These are phyloP conservation scores for Dynastes hyllus DNA, from an alignment of 2,888 invertebrate species.

Conservation along the genomic window DNA sequence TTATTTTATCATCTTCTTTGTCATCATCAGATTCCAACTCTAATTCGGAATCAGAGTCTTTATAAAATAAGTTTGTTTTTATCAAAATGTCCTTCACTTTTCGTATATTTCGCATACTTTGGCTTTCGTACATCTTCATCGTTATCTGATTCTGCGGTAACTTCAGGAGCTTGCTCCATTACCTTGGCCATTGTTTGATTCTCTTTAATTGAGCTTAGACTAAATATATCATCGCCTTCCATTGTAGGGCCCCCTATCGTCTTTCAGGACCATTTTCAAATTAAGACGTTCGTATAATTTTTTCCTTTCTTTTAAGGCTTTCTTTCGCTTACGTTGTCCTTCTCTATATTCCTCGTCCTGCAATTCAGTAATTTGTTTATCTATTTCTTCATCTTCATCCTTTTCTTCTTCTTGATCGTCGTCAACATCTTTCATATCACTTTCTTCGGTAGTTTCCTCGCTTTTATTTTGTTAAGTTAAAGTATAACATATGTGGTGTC, in stretches of 20 bases:
- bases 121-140: constrained; percentile 73
- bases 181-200: constrained; percentile 76
- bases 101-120: constrained; percentile 78
- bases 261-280: constrained; percentile 96
- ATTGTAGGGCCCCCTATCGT: constrained; percentile 89
- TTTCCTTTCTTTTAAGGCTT: constrained; percentile 86
- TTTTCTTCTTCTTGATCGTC: constrained; percentile 64
- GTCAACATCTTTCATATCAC: constrained; percentile 63
- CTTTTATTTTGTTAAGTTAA: constrained; percentile 57
- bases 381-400: constrained; percentile 71
- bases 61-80: constrained; percentile 81
- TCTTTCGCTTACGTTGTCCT: constrained; percentile 87
- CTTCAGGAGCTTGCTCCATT: constrained; percentile 79
- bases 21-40: constrained; percentile 76
- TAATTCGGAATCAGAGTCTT: constrained; percentile 78
- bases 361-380: constrained; percentile 77
- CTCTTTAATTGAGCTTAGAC: constrained; percentile 83
- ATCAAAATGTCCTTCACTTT: constrained; percentile 79
- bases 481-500: no score
- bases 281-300: constrained; percentile 94
- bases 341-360: constrained; percentile 82
- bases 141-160: constrained; percentile 79
- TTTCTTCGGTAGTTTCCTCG: constrained; percentile 62
- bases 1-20: constrained; percentile 71
- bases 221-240: constrained; percentile 88